phyloP scores from a whole-genome alignment of 2,888 invertebrate genomes.

The Cheilosia vulpina region DNA sequence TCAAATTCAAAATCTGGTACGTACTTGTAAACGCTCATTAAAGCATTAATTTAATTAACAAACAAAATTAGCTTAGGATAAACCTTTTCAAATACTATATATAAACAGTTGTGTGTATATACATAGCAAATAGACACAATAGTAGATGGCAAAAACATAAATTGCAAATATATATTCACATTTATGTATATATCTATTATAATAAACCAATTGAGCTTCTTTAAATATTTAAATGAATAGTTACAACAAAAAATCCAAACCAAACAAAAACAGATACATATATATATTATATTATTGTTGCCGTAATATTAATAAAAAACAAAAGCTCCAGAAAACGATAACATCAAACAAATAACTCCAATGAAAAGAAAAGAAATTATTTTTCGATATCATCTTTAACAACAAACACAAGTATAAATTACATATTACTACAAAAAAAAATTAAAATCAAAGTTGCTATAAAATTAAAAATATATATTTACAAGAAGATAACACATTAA shows the following conservation, averaged over 20 bases:
- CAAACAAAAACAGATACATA: slow-evolving; percentile 8
- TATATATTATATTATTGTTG: slow-evolving; percentile 36
- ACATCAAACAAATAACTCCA: slow-evolving; percentile 22
- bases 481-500: slow-evolving; percentile 10
- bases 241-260: slow-evolving; percentile 2
- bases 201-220: slow-evolving; percentile 64
- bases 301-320: slow-evolving; percentile 20
- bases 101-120: slow-evolving; percentile 38
- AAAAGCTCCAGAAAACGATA: slow-evolving; percentile 16
- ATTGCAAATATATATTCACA: slow-evolving; percentile 41
- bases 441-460: slow-evolving; percentile 46
- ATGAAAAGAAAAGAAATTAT: slow-evolving; percentile 43
- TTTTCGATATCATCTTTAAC: slow-evolving; percentile 63
- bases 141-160: slow-evolving; percentile 7
- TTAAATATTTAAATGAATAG: slow-evolving; percentile 53
- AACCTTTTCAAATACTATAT: slow-evolving; percentile 21
- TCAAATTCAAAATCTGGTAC: slow-evolving; percentile 14
- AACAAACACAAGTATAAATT: slow-evolving; percentile 34
- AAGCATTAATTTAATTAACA: neutral
- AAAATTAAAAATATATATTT: slow-evolving; percentile 39
- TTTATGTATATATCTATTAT: slow-evolving; percentile 48
- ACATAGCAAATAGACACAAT: slow-evolving; percentile 11
- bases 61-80: slow-evolving; percentile 35
- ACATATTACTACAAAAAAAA: slow-evolving; percentile 4
- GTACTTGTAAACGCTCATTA: slow-evolving; percentile 2